Conservation (phyloP, 2,888 invertebrate species). For the Glaucopsyche alexis region DNA sequence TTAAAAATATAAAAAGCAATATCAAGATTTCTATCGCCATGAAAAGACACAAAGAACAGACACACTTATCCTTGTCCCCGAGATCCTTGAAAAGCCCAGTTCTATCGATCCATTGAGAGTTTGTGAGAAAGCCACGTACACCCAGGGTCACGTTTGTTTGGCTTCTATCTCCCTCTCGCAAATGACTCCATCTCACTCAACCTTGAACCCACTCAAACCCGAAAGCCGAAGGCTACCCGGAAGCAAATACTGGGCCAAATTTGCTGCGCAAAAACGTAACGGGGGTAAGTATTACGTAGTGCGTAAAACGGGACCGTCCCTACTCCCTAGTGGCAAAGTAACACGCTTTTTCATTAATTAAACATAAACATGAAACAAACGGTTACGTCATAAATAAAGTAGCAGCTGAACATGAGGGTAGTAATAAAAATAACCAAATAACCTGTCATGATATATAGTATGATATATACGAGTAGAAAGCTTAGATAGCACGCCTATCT, state of each 20-base stretch:
- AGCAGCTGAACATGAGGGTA: neutral
- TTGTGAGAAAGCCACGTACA: constrained; percentile 39
- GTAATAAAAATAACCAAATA: too few species aligned
- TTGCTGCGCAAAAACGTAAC: constrained; percentile 18
- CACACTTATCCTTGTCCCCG: constrained; percentile 31
- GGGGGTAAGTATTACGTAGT: neutral
- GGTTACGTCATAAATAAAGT: neutral
- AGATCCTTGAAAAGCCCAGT: constrained; percentile 37
- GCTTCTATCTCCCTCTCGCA: constrained; percentile 39
- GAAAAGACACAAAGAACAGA: neutral
- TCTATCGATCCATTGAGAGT: constrained; percentile 42
- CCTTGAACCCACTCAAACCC: constrained; percentile 49
- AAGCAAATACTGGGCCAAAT: constrained; percentile 34
- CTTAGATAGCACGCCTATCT: too few species aligned
- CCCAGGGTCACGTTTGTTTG: constrained; percentile 47
- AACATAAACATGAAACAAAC: neutral
- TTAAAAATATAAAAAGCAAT: too few species aligned
- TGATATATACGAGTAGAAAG: too few species aligned
- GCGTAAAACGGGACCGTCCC: neutral
- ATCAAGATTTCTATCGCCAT: too few species aligned
- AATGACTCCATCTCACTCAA: constrained; percentile 38
- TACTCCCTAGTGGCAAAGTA: neutral
- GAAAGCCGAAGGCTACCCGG: constrained; percentile 41
- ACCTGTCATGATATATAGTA: too few species aligned
- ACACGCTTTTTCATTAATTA: constrained; percentile 11